phyloP scores from a whole-genome alignment of 2,113 vertebrate species.

The Heterochromis multidens region DNA sequence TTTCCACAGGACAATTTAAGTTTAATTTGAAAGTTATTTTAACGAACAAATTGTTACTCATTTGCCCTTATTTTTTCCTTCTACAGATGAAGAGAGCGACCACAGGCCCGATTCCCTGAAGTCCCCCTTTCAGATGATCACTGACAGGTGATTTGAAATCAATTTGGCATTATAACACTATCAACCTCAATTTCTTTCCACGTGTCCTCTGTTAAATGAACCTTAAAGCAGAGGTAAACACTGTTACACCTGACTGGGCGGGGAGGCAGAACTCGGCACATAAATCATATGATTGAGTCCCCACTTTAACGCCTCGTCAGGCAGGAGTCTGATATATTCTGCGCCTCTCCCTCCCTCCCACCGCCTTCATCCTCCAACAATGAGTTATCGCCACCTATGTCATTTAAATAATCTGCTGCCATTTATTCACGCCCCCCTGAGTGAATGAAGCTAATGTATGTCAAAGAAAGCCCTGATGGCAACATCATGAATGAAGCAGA shows the following conservation, averaged over 20 bases:
- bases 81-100: constrained; percentile 86
- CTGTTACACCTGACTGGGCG: constrained; percentile 46
- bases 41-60: not conserved
- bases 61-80: not conserved
- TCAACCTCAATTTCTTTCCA: not conserved
- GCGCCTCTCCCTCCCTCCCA: not conserved
- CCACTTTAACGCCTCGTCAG: constrained; percentile 67
- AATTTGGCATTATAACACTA: constrained; percentile 22
- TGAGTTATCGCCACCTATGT: constrained; percentile 49
- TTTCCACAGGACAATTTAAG: not conserved
- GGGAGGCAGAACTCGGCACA: constrained; percentile 36
- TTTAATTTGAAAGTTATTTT: not conserved
- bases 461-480: constrained; percentile 50
- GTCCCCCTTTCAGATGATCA: constrained; percentile 88
- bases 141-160: constrained; percentile 86
- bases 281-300: constrained; percentile 64
- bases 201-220: constrained; percentile 33
- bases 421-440: constrained; percentile 54
- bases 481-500: constrained; percentile 26
- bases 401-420: constrained; percentile 67
- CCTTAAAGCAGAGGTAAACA: constrained; percentile 49
- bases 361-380: not conserved
- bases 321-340: constrained; percentile 49
- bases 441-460: constrained; percentile 54
- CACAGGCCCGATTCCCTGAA: constrained; percentile 88